phyloP scores from a whole-genome alignment of 2,888 invertebrate species.

The Limnephilus auricula region DNA sequence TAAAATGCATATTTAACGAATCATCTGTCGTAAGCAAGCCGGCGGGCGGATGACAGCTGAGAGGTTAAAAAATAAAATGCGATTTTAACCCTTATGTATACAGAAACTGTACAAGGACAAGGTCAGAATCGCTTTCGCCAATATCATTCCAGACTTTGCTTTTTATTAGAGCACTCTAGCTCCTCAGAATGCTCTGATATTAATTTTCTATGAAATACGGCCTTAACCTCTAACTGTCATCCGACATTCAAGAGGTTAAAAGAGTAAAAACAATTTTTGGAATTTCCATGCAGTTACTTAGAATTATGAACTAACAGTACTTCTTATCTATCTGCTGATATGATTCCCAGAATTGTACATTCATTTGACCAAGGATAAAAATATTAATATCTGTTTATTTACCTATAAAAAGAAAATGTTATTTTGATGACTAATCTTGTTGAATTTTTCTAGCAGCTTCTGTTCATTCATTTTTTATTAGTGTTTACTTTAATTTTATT shows the following conservation, averaged over 20 bases:
- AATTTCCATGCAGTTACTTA: not conserved
- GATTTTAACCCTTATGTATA: too few species aligned
- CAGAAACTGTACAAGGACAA: too few species aligned
- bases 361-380: not conserved
- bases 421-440: not conserved
- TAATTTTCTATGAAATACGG: too few species aligned
- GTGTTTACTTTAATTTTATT: not conserved
- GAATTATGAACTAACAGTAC: not conserved
- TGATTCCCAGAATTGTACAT: not conserved
- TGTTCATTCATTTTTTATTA: not conserved
- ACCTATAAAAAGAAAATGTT: not conserved
- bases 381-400: not conserved
- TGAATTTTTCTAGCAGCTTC: not conserved
- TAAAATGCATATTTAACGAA: not conserved
- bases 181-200: too few species aligned
- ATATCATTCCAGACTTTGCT: too few species aligned
- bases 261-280: not conserved
- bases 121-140: too few species aligned
- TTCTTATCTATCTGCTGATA: not conserved
- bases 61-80: too few species aligned
- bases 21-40: too few species aligned
- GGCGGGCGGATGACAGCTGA: too few species aligned
- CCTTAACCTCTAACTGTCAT: too few species aligned
- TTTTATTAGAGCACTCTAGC: too few species aligned
- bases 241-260: too few species aligned